phyloP scores from a whole-genome alignment of 2,888 invertebrate species.

The Galerucella pusilla region DNA sequence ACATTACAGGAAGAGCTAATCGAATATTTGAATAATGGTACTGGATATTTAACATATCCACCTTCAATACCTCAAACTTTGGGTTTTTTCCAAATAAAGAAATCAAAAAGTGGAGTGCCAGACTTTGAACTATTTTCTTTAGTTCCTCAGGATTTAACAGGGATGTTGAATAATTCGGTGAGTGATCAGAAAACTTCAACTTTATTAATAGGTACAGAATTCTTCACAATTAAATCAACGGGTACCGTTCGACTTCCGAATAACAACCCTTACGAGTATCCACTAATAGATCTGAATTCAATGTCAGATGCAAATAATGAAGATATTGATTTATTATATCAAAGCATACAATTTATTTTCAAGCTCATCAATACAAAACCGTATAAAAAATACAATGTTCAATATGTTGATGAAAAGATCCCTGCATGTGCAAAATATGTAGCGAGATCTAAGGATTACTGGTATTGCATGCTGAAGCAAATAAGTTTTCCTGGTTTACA shows the following conservation, averaged over 20 bases:
- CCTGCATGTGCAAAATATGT: constrained; percentile 28
- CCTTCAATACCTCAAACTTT: constrained; percentile 14
- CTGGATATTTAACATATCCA: constrained; percentile 31
- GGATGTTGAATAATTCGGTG: background rate
- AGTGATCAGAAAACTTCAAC: background rate
- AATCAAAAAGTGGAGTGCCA: constrained; percentile 10
- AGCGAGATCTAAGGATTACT: constrained; percentile 36
- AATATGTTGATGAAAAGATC: constrained; percentile 52
- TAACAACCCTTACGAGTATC: constrained; percentile 36
- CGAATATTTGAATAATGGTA: constrained; percentile 54
- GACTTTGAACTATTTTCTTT: background rate
- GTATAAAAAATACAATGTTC: constrained; percentile 67
- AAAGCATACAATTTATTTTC: constrained; percentile 64
- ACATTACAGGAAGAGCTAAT: constrained; percentile 66
- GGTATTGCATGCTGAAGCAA: constrained; percentile 38
- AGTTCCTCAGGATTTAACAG: constrained; percentile 5
- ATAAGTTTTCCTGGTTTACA: constrained; percentile 65
- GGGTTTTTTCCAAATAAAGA: constrained; percentile 24
- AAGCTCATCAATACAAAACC: constrained; percentile 66
- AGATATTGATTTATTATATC: constrained; percentile 68
- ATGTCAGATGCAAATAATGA: constrained; percentile 66
- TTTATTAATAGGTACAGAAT: background rate
- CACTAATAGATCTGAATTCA: constrained; percentile 75
- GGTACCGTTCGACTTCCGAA: constrained; percentile 70
- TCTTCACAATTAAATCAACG: constrained; percentile 59